Conservation (phyloP, 1,140 invertebrate species). For the Drosophila pseudoobscura region DNA sequence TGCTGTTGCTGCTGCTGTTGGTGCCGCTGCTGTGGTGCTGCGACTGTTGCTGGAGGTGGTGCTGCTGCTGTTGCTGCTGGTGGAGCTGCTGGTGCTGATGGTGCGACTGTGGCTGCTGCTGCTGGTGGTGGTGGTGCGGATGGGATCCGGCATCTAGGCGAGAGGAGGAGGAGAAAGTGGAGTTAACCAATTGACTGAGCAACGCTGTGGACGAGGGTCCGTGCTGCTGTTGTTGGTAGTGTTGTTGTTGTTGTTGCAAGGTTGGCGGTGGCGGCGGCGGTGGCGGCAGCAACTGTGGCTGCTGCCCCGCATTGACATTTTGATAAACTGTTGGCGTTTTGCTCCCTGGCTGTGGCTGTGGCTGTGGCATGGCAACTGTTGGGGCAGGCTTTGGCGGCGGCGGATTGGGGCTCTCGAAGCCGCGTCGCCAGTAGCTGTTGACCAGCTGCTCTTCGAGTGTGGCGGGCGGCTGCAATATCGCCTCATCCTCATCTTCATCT, state of each 20-base stretch:
- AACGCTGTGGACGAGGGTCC: conserved; percentile 80
- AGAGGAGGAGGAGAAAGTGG: conserved; percentile 72
- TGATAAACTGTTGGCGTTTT: conserved; percentile 77
- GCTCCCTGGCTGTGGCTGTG: conserved; percentile 48
- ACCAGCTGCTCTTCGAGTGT: conserved; percentile 90
- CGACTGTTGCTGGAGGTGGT: conserved; percentile 50
- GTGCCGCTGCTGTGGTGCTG: conserved; percentile 40
- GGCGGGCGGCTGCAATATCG: conserved; percentile 1
- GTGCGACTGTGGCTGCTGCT: conserved; percentile 36
- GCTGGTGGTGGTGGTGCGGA: conserved; percentile 51
- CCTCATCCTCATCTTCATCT: background rate
- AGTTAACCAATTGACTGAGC: conserved; percentile 83
- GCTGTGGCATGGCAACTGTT: conserved; percentile 52
- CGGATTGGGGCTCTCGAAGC: conserved; percentile 84
- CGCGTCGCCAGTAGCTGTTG: conserved; percentile 88
- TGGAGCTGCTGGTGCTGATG: conserved; percentile 44
- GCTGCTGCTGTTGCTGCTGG: conserved; percentile 36
- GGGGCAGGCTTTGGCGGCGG: conserved; percentile 57
- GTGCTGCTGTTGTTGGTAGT: conserved; percentile 63
- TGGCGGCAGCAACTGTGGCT: conserved; percentile 64
- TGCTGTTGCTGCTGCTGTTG: conserved; percentile 25
- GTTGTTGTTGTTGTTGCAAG: conserved; percentile 83
- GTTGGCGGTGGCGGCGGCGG: conserved; percentile 44
- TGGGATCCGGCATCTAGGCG: conserved; percentile 63
- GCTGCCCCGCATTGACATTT: conserved; percentile 57